Conservation (phyloP, 2,113 vertebrate genomes). For the Furnarius figulus region DNA sequence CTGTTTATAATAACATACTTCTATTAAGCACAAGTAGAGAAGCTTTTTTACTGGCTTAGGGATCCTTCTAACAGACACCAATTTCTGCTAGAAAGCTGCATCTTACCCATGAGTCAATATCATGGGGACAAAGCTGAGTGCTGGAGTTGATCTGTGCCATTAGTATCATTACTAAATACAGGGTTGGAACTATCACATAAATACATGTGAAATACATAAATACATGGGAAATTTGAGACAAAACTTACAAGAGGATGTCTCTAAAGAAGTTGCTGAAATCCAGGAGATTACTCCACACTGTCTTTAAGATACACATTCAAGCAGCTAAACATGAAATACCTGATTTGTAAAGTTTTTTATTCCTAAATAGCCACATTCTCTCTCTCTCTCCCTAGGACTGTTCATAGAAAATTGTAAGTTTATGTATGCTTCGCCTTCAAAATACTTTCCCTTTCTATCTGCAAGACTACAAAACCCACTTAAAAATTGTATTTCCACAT, state of each 20-base stretch:
- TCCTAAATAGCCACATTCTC: background rate
- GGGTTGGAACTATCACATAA: background rate
- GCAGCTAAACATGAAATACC: background rate
- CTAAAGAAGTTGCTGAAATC: background rate
- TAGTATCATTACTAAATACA: background rate
- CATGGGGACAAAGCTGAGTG: background rate
- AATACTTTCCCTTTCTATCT: background rate
- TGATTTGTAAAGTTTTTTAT: background rate
- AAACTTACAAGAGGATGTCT: background rate
- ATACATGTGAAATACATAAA: too few relatives aligned
- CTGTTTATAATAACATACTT: background rate
- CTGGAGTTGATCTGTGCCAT: background rate
- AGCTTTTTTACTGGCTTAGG: background rate
- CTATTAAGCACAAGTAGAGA: background rate
- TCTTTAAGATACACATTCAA: background rate
- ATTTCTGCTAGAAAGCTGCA: background rate
- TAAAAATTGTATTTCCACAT: background rate
- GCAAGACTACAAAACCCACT: background rate
- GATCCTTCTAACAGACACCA: background rate
- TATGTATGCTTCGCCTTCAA: background rate
- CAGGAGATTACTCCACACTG: background rate
- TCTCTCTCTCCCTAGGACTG: background rate
- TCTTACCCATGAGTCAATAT: background rate
- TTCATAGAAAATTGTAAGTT: background rate
- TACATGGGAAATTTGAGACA: background rate